Percentiles rank a stretch among this genome's conserved stretches.
These are phyloP conservation scores for Mechanitis mazaeus DNA, from an alignment of 2,888 invertebrate genomes.

Conservation along the genomic window DNA sequence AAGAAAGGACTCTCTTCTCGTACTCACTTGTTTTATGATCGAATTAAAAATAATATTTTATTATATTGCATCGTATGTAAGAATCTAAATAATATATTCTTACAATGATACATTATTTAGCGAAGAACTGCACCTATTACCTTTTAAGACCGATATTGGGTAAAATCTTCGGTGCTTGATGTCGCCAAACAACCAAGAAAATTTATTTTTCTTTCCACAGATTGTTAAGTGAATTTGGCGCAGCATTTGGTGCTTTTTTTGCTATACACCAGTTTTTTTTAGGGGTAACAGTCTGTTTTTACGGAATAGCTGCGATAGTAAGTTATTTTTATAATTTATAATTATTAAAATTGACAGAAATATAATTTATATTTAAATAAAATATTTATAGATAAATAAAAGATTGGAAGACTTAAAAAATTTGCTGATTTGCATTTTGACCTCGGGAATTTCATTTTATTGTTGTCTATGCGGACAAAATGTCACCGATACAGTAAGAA, in stretches of 20 bases:
- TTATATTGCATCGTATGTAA: no score
- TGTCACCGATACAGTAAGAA: constrained; percentile 29
- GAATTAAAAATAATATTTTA: no score
- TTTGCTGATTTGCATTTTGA: constrained; percentile 22
- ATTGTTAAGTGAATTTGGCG: constrained; percentile 24
- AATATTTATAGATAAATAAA: constrained; percentile 29
- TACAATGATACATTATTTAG: no score
- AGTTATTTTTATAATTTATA: constrained; percentile 12
- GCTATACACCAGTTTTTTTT: constrained; percentile 30
- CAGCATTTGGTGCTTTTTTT: constrained; percentile 30
- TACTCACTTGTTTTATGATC: no score
- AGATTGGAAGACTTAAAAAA: constrained; percentile 30
- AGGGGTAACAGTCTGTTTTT: constrained; percentile 29
- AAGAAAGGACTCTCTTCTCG: no score
- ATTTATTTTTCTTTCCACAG: constrained; percentile 8
- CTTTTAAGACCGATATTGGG: no score
- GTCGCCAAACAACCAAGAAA: no score
- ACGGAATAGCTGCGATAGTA: constrained; percentile 31
- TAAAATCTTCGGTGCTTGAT: no score
- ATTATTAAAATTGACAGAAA: not conserved
- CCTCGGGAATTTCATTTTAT: constrained; percentile 25
- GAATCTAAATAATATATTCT: no score
- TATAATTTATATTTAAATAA: not conserved
- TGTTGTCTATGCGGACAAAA: constrained; percentile 31
- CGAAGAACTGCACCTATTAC: no score